Evolutionary conservation across 2,113 vertebrate genomes (phyloP), one percentile per base, ranked within the genome.

Genomic region (Suncus etruscus): DNA sequence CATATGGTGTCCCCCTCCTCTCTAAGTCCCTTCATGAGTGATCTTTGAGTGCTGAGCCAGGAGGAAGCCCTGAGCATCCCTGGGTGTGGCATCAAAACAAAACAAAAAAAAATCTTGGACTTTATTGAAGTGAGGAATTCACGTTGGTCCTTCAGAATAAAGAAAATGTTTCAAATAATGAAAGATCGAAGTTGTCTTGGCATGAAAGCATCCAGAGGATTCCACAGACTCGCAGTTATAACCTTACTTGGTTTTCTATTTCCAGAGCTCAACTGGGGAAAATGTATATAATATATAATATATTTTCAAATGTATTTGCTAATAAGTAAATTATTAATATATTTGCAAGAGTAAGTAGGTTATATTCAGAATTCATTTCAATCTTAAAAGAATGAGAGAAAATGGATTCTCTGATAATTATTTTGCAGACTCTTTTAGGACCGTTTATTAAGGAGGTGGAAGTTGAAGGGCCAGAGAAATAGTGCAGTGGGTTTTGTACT

Each of bases 281-380:
- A 68, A 29, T 24, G 12, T 3, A 25, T 74, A 3, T 74, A 45
- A 45, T 22, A 24, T 73, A 45, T 74, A 47, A 24, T 74, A 0
- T 73, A 73, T 25, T 27, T 75, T 48, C 11, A 45, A 22, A 77
- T 50, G 0, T 31, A 66, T 45, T 66, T 86, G 27, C 45, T 87
- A 78, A 70, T 83, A 87, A 47, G 39, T 39, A 39, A 39, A 39
- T 39, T 39, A 39, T 39, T 3, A 39, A 39, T 5, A 39, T 39
- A 39, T 39, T 39, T 39, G 39, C 5, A 39, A 39, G 39, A 80
- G 14, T 80, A 88, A 79, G 75, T 73, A 74, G 6, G 29, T 47
- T 63, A 68, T 14, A 48, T 87, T 79, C 54, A 66, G n/a, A 86
- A 89, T 92, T 88, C 31, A 73, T 87, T 76, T 90, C 18, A 91